Evolutionary conservation across 2,888 invertebrate species (phyloP).

Genomic region (Cerceris rybyensis): DNA sequence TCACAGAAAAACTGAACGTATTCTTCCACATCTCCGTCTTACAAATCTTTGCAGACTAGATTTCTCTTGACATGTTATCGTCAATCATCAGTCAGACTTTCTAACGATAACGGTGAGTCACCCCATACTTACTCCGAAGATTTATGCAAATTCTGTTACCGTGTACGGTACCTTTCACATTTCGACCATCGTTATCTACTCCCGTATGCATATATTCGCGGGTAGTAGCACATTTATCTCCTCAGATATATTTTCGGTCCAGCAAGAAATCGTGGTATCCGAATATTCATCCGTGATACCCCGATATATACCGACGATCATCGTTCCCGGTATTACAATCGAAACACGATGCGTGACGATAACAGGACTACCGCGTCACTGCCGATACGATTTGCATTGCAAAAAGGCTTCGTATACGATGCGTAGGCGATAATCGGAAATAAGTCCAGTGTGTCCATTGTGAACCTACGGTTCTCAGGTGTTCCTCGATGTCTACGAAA

Average conservation of each 20-base stretch:
- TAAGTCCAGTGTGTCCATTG: conserved; percentile 40
- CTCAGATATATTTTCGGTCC: conserved; percentile 17
- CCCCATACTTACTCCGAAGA: too few relatives aligned
- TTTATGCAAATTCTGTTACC: not conserved
- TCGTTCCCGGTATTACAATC: conserved; percentile 41
- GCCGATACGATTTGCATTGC: conserved; percentile 48
- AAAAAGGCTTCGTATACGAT: conserved; percentile 33
- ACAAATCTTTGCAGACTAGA: too few relatives aligned
- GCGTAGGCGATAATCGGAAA: conserved; percentile 42
- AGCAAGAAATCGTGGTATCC: conserved; percentile 24
- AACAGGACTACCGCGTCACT: conserved; percentile 34
- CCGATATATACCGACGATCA: conserved; percentile 38
- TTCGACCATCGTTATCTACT: conserved; percentile 19
- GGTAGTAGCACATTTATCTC: conserved; percentile 26
- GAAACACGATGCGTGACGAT: conserved; percentile 38
- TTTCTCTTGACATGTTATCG: too few relatives aligned
- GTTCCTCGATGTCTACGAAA: conserved; percentile 19
- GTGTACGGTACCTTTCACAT: not conserved
- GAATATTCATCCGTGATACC: conserved; percentile 39
- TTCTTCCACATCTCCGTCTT: too few relatives aligned
- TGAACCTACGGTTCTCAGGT: conserved; percentile 30
- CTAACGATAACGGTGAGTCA: too few relatives aligned
- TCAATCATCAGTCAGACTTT: too few relatives aligned
- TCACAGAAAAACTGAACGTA: too few relatives aligned
- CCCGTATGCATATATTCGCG: conserved; percentile 7